These are phyloP conservation scores for Gastracanthus pulcherrimus DNA, from an alignment of 2,888 invertebrate species.

Conservation along the genomic window DNA sequence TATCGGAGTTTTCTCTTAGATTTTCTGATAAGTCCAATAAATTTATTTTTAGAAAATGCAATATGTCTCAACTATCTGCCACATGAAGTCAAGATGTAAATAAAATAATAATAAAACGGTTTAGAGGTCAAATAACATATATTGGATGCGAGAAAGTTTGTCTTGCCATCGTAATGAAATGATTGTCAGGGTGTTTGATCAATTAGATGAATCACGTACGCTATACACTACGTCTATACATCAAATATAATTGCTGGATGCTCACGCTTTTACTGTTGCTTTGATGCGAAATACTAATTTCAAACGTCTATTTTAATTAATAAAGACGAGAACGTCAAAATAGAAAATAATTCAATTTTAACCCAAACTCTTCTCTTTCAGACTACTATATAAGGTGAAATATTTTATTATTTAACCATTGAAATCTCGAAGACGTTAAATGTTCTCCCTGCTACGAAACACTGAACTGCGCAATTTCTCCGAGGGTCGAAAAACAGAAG, in stretches of 20 bases:
- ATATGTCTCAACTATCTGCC: not conserved
- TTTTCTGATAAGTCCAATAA: not conserved
- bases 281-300: no score
- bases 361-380: not conserved
- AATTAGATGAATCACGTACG: not conserved
- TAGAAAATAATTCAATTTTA: not conserved
- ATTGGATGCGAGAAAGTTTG: constrained; percentile 13
- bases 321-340: no score
- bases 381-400: no score
- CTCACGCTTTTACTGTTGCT: no score
- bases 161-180: not conserved
- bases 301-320: not conserved
- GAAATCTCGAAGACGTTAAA: no score
- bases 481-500: not conserved
- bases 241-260: not conserved
- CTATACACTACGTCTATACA: not conserved
- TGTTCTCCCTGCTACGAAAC: no score
- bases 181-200: not conserved
- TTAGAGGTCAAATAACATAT: not conserved
- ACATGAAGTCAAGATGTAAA: no score
- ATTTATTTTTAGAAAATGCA: not conserved
- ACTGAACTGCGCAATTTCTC: not conserved
- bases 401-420: no score
- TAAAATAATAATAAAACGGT: not conserved
- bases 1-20: no score